A percentile compares a stretch with the other conserved stretches of the same genome.
Conservation (phyloP, 2,113 vertebrate genomes). For the Apteryx mantelli region DNA sequence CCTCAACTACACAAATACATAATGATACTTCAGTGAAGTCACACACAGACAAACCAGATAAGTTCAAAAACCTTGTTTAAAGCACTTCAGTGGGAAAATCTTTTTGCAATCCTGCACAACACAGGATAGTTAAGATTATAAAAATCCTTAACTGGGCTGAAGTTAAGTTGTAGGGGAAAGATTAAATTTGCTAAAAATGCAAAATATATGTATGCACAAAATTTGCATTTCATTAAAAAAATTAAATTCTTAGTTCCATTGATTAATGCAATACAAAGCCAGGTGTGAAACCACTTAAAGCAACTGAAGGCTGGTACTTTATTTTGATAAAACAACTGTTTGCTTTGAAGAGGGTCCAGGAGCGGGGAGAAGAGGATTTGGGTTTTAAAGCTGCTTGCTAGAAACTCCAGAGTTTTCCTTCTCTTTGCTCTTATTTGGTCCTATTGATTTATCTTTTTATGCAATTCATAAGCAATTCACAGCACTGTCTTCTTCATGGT, state of each 20-base stretch:
- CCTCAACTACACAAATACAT: not conserved
- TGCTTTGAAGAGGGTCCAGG: not conserved
- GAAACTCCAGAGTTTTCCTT: not conserved
- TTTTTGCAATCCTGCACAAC: not conserved
- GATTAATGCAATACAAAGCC: not conserved
- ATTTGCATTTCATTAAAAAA: not conserved
- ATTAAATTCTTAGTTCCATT: not conserved
- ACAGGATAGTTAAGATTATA: not conserved
- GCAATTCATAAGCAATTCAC: not conserved
- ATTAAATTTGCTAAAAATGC: not conserved
- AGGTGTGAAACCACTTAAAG: not conserved
- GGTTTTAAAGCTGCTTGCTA: not conserved
- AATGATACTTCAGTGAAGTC: not conserved
- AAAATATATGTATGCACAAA: not conserved
- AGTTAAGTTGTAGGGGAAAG: not conserved
- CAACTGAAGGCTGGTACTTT: not conserved
- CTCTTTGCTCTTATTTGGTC: not conserved
- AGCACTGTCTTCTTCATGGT: not conserved
- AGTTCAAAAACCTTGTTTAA: not conserved
- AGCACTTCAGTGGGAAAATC: not conserved
- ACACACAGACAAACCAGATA: not conserved
- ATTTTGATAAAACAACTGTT: not conserved
- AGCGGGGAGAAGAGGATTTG: not conserved
- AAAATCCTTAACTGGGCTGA: too few species aligned
- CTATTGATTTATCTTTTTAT: too few species aligned